These are phyloP conservation scores for Cyclargus thomasi DNA, from an alignment of 1,140 invertebrate species.

Conservation along the genomic window DNA sequence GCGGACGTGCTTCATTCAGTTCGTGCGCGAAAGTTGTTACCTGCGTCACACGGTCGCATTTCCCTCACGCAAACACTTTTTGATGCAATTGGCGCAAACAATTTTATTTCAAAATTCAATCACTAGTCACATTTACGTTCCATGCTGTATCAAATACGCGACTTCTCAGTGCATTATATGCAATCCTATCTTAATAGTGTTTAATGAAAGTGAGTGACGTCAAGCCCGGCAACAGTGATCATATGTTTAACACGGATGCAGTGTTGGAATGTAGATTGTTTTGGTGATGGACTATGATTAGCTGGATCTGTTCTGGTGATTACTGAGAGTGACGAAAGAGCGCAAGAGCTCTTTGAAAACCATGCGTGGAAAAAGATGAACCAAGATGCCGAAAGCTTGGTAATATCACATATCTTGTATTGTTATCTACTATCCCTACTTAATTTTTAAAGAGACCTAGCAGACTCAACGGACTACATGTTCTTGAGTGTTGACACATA, in stretches of 20 bases:
- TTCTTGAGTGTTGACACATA: no score
- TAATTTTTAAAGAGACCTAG: no score
- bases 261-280: slow-evolving; percentile 72
- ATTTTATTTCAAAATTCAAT: slow-evolving; percentile 26
- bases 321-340: slow-evolving; percentile 47
- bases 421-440: neutral
- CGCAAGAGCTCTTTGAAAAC: slow-evolving; percentile 57
- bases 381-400: slow-evolving; percentile 73
- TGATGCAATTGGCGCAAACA: neutral
- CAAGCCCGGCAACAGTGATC: slow-evolving; percentile 67
- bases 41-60: slow-evolving; percentile 57
- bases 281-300: slow-evolving; percentile 64
- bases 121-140: slow-evolving; percentile 26
- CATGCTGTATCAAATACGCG: slow-evolving; percentile 21
- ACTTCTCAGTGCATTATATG: slow-evolving; percentile 22
- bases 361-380: slow-evolving; percentile 74
- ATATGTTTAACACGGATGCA: slow-evolving; percentile 74
- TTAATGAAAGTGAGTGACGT: slow-evolving; percentile 71
- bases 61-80: slow-evolving; percentile 53
- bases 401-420: slow-evolving; percentile 58
- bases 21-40: slow-evolving; percentile 73
- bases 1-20: slow-evolving; percentile 73
- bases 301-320: slow-evolving; percentile 49
- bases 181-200: slow-evolving; percentile 43
- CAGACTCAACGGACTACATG: no score